These are phyloP conservation scores for Eublepharis macularius DNA, from an alignment of 2,113 vertebrate species.

Conservation along the genomic window DNA sequence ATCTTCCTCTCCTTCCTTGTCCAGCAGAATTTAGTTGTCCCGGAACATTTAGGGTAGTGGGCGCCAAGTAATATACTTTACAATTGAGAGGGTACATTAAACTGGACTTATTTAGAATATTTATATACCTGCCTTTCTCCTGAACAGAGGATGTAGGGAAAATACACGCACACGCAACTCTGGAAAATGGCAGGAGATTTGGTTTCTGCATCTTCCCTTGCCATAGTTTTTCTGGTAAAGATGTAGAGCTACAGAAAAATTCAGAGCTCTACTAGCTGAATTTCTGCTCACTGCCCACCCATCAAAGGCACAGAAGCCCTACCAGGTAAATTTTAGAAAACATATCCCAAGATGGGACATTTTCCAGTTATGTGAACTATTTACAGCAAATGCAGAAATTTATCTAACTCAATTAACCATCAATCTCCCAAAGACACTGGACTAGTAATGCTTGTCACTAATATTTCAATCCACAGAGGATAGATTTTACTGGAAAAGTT, in stretches of 20 bases:
- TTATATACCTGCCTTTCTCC: no score
- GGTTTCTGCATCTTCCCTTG: neutral
- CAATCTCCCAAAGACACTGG: neutral
- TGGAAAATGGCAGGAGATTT: neutral
- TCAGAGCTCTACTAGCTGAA: neutral
- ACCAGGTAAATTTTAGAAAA: neutral
- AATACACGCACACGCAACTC: no score
- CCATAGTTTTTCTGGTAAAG: neutral
- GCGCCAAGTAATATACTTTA: neutral
- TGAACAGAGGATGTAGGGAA: no score
- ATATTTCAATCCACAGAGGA: constrained; percentile 38
- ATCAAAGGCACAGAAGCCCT: neutral
- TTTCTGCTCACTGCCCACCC: neutral
- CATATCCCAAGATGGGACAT: neutral
- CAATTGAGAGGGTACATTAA: neutral
- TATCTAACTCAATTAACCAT: neutral
- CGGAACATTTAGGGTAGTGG: neutral
- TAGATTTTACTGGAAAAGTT: constrained; percentile 42
- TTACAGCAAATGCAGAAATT: neutral
- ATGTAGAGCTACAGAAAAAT: neutral
- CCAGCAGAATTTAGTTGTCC: neutral
- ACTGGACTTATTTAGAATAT: no score
- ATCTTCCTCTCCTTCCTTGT: neutral
- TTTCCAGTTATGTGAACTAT: neutral
- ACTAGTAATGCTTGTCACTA: constrained; percentile 13